Base-by-base conservation (phyloP, 1,140 invertebrate genomes). In the Pseudomyrmex pallidus region DNA sequence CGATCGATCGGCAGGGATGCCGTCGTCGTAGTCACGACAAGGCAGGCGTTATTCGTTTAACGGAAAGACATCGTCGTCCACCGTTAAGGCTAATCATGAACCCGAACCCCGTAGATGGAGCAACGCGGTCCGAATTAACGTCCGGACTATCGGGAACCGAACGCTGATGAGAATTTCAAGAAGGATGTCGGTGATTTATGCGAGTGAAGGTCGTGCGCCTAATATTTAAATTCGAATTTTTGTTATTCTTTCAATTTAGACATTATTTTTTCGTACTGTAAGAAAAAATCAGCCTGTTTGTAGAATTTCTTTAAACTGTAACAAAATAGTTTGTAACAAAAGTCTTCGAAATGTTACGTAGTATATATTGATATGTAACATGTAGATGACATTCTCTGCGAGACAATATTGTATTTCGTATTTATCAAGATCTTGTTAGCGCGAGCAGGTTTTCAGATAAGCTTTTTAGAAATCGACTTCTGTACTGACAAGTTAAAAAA, bases 1-100 rank as follows among this genome's bases (percentile, higher is more conserved):
- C 83, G 76, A 88, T 88, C 87, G 87, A 88, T 88, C 73, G 83
- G 86, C 59, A 63, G 86, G 61, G 83, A 88, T 88, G 86, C 73
- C 82, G 86, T 35, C 73, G 77, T 63, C 68, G 73, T 48, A 67
- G 73, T 54, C 74, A 10, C 35, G 56, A 80, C 44, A 22, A 59
- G 20, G 66, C 63, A 74, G 56, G 83, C 70, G 68, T 88, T 85
- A 52, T 12, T 56, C 52, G 62, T 59, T 82, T 68, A 54, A 52
- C 67, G 44, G 44, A 44, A 82, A 61, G 82, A 10, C 68, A 74
- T 56, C 20, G 17, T 13, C 64, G 17, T 70, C 44, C 44, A 82
- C 72, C 86, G 76, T 88, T 88, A 82, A 73, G 48, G 50, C 66
- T 88, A 85, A 88, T 88, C 87, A 61, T 52, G 7, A 87, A 74